Percentiles rank a stretch among this genome's conserved stretches.
These are phyloP conservation scores for Shinisaurus crocodilurus DNA, from an alignment of 2,113 vertebrate species.

Conservation along the genomic window DNA sequence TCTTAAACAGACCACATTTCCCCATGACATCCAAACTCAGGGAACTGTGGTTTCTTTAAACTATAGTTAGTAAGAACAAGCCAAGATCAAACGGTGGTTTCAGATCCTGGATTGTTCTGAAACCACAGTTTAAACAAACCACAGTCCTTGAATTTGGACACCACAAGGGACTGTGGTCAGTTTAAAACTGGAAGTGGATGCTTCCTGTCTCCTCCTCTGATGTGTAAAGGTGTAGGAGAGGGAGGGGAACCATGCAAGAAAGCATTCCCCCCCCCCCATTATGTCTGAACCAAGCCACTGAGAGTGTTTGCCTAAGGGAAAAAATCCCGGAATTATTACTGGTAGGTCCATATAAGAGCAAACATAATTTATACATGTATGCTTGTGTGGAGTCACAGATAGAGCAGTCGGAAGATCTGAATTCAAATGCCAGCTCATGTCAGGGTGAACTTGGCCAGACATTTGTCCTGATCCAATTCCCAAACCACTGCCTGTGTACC, in stretches of 20 bases:
- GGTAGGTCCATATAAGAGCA: too few species aligned
- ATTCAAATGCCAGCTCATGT: too few species aligned
- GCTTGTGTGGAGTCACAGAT: neutral
- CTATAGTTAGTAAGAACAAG: neutral
- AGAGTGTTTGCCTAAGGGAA: neutral
- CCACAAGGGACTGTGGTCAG: neutral
- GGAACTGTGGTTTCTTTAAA: neutral
- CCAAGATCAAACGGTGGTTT: neutral
- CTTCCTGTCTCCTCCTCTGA: neutral
- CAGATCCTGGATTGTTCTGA: neutral
- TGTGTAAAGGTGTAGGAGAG: neutral
- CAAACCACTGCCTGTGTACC: too few species aligned
- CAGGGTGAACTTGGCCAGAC: too few species aligned
- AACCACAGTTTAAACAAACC: neutral
- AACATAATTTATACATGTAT: neutral
- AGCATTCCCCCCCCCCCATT: neutral
- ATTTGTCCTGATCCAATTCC: too few species aligned
- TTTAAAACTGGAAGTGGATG: neutral
- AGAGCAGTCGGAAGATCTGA: too few species aligned
- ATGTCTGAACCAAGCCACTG: neutral
- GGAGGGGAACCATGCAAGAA: too few species aligned
- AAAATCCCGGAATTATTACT: too few species aligned
- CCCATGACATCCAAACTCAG: too few species aligned
- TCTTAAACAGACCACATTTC: neutral
- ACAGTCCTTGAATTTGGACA: neutral